Evolutionary conservation across 2,797 vertebrate species (phyloP).

Genomic region (Rhynchonycteris naso): DNA sequence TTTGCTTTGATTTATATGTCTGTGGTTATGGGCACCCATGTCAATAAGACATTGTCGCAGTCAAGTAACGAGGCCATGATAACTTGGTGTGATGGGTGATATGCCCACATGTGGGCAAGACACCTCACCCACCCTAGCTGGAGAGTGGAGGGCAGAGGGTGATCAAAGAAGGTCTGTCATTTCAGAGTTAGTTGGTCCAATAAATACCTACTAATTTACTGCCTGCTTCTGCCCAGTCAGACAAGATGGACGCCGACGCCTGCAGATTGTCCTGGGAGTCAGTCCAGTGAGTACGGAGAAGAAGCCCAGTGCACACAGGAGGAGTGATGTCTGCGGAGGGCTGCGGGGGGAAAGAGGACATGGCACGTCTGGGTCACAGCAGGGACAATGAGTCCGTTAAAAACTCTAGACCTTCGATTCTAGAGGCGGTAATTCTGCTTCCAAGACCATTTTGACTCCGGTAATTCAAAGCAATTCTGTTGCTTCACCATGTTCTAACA

Average conservation of each 20-base stretch:
- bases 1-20: neutral
- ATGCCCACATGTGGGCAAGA: no score
- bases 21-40: neutral
- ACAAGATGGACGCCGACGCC: neutral
- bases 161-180: neutral
- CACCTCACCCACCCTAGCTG: neutral
- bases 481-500: neutral
- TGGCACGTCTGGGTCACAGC: no score
- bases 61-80: neutral
- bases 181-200: neutral
- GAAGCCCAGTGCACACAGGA: accelerated
- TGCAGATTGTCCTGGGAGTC: neutral
- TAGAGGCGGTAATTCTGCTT: neutral
- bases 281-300: neutral
- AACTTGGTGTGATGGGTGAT: neutral
- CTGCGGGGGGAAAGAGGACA: accelerated
- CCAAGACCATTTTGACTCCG: neutral
- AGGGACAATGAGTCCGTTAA: neutral
- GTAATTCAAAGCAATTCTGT: neutral
- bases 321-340: accelerated
- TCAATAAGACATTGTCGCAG: neutral
- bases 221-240: neutral
- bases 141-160: neutral
- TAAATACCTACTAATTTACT: neutral
- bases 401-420: neutral